Evolutionary conservation across 2,113 vertebrate species (phyloP), one percentile per base, ranked within the genome.

Genomic region (Urocynchramus pylzowi): DNA sequence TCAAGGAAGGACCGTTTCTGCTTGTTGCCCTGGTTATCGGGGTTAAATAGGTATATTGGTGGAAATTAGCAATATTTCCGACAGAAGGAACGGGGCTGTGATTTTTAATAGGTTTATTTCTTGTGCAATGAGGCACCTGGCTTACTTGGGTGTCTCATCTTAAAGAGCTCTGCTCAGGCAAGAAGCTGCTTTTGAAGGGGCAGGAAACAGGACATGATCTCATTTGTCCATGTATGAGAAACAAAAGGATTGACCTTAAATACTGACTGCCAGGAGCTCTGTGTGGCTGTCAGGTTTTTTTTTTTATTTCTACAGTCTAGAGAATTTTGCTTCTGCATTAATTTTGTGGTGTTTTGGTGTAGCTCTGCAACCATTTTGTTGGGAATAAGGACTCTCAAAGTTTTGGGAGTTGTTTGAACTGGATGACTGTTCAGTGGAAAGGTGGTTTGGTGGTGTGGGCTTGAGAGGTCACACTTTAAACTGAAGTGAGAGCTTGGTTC

Each of bases 201-300:
- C 73, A 92, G 78, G 93, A 90, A 89, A 84, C 89, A 95, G 93
- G 88, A 90, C 69, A 17, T 94, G 90, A 95, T 94, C 73, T 96
- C 90, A 87, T 90, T 89, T 96, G 83, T 89, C 84, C 49, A 20
- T 87, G 22, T 50, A 20, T 37, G 23, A 78, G 80, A 87, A 94
- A 86, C 90, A 93, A 90, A 96, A 94, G 83, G 64, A 88, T 77
- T 74, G 68, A 23, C 41, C 1, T 68, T 35, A 71, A 60, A 50
- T 56, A 33, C 21, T 47, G 26, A 30, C 18, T 88, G 16, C 47
- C 10, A 31, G 73, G 60, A 76, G 18, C 33, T 61, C 27, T 33
- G 7, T n/a, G 18, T 31, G 37, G 13, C 28, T 81, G 10, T 75
- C 35, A 28, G 1, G 0, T 9, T 13, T 19, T 28, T 82, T 44